Percentiles rank a stretch among this genome's conserved stretches.
These are phyloP conservation scores for Cyanocitta stelleri DNA, from an alignment of 2,113 vertebrate genomes.

Conservation along the genomic window DNA sequence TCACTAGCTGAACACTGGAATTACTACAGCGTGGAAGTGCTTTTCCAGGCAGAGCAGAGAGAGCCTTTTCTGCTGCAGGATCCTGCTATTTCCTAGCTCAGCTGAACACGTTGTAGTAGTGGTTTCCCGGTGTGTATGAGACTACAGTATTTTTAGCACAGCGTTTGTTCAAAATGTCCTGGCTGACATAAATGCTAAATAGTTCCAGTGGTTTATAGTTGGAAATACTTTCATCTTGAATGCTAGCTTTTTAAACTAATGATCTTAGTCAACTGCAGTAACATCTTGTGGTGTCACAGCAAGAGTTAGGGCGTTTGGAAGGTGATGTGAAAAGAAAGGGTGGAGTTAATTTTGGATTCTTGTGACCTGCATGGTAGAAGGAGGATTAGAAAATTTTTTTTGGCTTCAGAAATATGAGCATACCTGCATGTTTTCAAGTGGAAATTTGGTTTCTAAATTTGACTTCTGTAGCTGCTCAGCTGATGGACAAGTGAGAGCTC, in stretches of 20 bases:
- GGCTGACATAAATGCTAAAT: constrained; percentile 1
- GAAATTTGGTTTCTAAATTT: background rate
- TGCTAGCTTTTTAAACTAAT: background rate
- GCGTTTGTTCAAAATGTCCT: constrained; percentile 20
- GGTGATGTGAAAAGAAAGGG: background rate
- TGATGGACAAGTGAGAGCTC: background rate
- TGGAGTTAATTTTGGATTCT: background rate
- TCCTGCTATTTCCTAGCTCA: background rate
- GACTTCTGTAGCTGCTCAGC: background rate
- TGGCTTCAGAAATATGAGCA: background rate
- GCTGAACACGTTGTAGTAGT: background rate
- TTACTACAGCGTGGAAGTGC: background rate
- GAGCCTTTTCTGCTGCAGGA: background rate
- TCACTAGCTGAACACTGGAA: background rate
- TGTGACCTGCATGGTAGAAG: background rate
- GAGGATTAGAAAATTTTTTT: background rate
- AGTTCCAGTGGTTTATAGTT: background rate
- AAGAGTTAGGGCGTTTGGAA: background rate
- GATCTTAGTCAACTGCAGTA: background rate
- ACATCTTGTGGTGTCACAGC: background rate
- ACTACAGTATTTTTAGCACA: background rate
- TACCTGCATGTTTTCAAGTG: background rate
- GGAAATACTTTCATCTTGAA: background rate
- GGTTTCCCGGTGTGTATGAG: background rate
- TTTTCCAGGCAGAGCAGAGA: background rate